These are phyloP conservation scores for Coleophora flavipennella DNA, from an alignment of 2,888 invertebrate species.

Conservation along the genomic window DNA sequence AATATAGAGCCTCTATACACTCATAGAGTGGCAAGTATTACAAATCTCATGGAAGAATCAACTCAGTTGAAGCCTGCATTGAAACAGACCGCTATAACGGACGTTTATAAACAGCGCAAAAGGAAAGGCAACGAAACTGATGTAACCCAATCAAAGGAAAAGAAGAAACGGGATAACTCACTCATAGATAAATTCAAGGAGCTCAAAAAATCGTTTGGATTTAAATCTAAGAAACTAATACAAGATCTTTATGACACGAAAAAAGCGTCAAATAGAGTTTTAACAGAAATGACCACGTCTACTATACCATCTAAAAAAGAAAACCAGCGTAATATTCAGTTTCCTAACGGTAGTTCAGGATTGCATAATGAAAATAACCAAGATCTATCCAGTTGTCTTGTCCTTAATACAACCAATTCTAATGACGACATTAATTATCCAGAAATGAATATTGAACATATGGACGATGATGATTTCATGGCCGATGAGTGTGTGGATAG, in stretches of 20 bases:
- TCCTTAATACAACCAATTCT: no score
- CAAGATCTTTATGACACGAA: conserved; percentile 21
- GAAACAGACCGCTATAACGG: conserved; percentile 33
- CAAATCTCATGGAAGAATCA: conserved; percentile 1
- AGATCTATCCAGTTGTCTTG: no score
- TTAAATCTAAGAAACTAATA: conserved; percentile 30
- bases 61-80: conserved; percentile 9
- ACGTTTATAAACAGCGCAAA: conserved; percentile 41
- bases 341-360: no score
- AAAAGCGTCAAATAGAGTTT: conserved; percentile 20
- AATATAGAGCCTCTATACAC: conserved; percentile 22
- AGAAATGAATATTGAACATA: conserved; percentile 12
- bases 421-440: background rate
- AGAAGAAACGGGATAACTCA: conserved; percentile 43
- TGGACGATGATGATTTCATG: conserved; percentile 25
- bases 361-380: no score
- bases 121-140: conserved; percentile 31
- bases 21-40: conserved; percentile 3
- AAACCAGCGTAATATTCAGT: no score
- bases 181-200: conserved; percentile 38
- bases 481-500: conserved; percentile 36
- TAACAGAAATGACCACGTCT: conserved; percentile 13
- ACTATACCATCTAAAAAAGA: no score
- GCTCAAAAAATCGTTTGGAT: conserved; percentile 40
- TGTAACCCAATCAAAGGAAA: conserved; percentile 39